phyloP scores from a whole-genome alignment of 2,888 invertebrate species.

The Tridacna gigas region DNA sequence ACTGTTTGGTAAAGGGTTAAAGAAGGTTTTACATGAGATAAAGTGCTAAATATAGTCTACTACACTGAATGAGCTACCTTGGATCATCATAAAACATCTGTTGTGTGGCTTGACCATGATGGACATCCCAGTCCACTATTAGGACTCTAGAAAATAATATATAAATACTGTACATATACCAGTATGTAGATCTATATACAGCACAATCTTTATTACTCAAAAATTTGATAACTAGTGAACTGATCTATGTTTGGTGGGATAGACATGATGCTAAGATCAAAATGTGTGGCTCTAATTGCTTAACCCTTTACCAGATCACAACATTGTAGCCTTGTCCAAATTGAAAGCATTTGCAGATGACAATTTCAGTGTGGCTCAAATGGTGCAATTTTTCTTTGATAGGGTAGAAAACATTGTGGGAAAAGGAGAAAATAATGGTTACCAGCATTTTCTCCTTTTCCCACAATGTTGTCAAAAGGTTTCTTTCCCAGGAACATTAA shows the following conservation, averaged over 20 bases:
- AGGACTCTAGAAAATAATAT: constrained; percentile 87
- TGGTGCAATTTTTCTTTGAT: no score
- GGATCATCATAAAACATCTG: constrained; percentile 85
- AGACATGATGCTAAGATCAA: no score
- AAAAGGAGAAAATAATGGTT: not conserved
- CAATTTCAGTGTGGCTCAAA: no score
- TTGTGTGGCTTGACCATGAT: constrained; percentile 96
- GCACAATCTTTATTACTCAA: no score
- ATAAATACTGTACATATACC: not conserved
- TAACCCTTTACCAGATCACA: no score
- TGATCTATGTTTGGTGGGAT: not conserved
- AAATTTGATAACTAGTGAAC: not conserved
- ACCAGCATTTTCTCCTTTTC: not conserved
- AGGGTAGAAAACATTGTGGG: not conserved
- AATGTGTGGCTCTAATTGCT: no score
- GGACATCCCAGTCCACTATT: constrained; percentile 97
- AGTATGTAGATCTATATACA: not conserved
- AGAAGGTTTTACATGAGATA: not conserved
- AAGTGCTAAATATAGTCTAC: not conserved
- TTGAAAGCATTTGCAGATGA: no score
- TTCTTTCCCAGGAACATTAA: no score
- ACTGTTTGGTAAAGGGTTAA: no score
- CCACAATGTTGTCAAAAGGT: no score
- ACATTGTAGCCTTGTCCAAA: no score
- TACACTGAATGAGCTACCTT: constrained; percentile 87